These are phyloP conservation scores for Tolypeutes matacus DNA, from an alignment of 2,797 vertebrate species.

Conservation along the genomic window DNA sequence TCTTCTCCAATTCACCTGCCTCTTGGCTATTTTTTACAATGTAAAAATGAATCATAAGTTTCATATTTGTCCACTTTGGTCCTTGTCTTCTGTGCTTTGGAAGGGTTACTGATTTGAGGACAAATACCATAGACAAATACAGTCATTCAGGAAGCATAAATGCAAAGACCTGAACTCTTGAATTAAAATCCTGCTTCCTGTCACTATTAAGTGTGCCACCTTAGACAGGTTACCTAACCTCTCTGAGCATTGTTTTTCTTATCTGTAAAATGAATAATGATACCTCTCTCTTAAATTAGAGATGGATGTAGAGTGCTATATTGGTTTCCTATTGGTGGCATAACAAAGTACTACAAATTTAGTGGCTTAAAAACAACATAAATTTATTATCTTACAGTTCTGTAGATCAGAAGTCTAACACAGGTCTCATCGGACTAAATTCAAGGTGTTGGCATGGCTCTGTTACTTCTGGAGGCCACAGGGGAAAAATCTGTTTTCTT, in stretches of 20 bases:
- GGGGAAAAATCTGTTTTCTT: not conserved
- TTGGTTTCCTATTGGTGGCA: slow-evolving; percentile 17
- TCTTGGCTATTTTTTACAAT: not conserved
- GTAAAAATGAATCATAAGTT: not conserved
- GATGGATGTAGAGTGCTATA: not conserved
- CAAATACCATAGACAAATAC: not conserved
- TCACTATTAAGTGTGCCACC: not conserved
- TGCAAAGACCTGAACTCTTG: not conserved
- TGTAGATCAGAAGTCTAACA: slow-evolving; percentile 17
- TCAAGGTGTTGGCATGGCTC: not conserved
- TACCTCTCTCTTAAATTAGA: slow-evolving; percentile 26
- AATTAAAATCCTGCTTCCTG: slow-evolving; percentile 8
- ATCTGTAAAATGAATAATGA: slow-evolving; percentile 26
- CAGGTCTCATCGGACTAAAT: not conserved
- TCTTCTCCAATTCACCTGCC: not conserved
- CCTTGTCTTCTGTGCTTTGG: not conserved
- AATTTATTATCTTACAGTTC: not conserved
- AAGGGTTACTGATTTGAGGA: not conserved
- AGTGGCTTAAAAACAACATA: slow-evolving; percentile 15
- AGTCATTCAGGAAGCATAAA: slow-evolving; percentile 21
- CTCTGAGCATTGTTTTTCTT: slow-evolving; percentile 31
- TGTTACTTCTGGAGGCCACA: not conserved
- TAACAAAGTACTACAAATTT: not conserved
- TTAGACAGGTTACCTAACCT: slow-evolving; percentile 15
- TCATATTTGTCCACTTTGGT: not conserved